Evolutionary conservation across 2,113 vertebrate species (phyloP).

Genomic region (Anolis carolinensis): DNA sequence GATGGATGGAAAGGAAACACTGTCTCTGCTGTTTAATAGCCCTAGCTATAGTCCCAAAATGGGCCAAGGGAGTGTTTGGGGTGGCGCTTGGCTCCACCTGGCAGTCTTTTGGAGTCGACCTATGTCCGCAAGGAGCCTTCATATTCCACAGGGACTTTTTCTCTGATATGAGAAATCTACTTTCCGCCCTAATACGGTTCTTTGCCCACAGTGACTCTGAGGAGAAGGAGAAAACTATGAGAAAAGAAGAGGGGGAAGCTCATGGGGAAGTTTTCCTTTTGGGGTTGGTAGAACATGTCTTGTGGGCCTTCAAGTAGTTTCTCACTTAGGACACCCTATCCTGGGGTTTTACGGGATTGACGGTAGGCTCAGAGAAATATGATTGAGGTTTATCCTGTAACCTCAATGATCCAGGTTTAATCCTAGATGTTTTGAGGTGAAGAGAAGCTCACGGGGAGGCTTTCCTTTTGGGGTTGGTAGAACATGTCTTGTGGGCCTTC

Average conservation of each 20-base stretch:
- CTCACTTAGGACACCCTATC: no score
- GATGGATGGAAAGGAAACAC: not conserved
- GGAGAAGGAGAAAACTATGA: not conserved
- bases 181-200: no score
- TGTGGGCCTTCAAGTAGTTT: no score
- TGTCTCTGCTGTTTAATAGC: not conserved
- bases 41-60: not conserved
- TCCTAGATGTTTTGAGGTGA: not conserved
- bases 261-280: not conserved
- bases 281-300: not conserved
- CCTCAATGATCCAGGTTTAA: not conserved
- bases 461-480: not conserved
- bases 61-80: not conserved
- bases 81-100: no score
- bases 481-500: no score
- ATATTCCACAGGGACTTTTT: not conserved
- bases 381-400: no score
- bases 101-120: not conserved
- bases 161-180: not conserved
- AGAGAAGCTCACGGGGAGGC: not conserved
- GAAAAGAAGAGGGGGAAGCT: not conserved
- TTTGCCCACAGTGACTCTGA: not conserved
- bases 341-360: no score
- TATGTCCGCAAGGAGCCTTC: accelerated
- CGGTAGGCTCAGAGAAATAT: no score